phyloP scores from a whole-genome alignment of 2,888 invertebrate genomes.

The Emesis russula region DNA sequence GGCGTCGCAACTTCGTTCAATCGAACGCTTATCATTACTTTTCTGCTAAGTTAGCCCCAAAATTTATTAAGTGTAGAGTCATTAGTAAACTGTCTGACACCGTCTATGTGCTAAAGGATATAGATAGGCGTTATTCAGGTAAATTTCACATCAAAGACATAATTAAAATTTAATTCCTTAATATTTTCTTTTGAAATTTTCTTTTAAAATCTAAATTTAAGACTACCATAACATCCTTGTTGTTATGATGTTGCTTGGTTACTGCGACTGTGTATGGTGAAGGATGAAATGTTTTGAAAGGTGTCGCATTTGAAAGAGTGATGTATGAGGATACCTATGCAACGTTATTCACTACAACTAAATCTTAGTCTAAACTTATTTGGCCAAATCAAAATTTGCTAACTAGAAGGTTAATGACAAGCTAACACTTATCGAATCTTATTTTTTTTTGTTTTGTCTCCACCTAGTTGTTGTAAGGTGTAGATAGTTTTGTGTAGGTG shows the following conservation, averaged over 20 bases:
- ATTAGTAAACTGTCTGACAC: background rate
- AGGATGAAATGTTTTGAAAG: background rate
- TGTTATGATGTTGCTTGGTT: background rate
- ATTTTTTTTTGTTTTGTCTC: too few species aligned
- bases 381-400: too few species aligned
- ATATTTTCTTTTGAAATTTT: background rate
- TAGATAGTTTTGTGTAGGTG: too few species aligned
- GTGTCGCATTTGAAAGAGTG: background rate
- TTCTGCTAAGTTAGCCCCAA: background rate
- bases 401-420: too few species aligned
- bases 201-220: background rate
- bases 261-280: background rate
- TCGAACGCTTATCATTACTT: background rate
- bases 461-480: too few species aligned
- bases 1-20: background rate
- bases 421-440: too few species aligned
- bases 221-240: background rate
- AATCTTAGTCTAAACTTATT: too few species aligned
- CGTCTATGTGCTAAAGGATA: background rate
- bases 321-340: too few species aligned
- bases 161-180: too few species aligned
- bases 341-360: too few species aligned
- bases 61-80: slow-evolving; percentile 4
- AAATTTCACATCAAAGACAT: background rate
- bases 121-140: background rate